These are phyloP conservation scores for Limnodromus scolopaceus DNA, from an alignment of 2,797 vertebrate genomes.

Conservation along the genomic window DNA sequence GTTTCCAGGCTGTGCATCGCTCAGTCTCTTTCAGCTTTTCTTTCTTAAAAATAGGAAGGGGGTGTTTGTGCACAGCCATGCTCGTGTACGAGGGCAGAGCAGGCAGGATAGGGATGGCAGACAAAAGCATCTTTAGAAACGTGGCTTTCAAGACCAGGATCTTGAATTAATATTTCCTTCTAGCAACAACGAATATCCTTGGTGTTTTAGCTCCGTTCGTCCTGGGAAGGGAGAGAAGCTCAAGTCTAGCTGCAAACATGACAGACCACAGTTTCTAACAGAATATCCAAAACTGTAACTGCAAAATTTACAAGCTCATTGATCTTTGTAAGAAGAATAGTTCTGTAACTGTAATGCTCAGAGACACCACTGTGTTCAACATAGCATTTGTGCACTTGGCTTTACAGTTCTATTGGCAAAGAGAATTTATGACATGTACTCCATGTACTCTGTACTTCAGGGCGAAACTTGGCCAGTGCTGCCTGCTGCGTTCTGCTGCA, in stretches of 20 bases:
- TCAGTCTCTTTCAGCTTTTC: neutral
- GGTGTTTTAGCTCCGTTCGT: neutral
- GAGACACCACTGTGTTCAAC: neutral
- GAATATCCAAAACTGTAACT: neutral
- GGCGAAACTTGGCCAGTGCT: rapidly evolving
- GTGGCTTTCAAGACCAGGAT: neutral
- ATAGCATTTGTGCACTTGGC: neutral
- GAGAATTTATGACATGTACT: rapidly evolving
- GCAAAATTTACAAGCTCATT: neutral
- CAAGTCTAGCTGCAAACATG: neutral
- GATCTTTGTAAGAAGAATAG: neutral
- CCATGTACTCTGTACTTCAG: rapidly evolving
- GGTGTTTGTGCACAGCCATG: rapidly evolving
- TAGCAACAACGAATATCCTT: neutral
- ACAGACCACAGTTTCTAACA: neutral
- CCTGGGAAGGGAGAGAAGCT: neutral
- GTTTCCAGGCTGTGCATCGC: neutral
- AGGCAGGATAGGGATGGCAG: neutral
- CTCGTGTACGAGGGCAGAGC: neutral
- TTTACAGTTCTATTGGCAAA: neutral
- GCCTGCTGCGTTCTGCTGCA: neutral
- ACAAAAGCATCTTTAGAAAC: neutral
- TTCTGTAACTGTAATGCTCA: neutral
- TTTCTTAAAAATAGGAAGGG: neutral
- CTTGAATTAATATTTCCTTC: neutral